Evolutionary conservation across 2,888 invertebrate genomes (phyloP), one percentile per base, ranked within the genome.

Genomic region (Rhamphomyia laevipes): DNA sequence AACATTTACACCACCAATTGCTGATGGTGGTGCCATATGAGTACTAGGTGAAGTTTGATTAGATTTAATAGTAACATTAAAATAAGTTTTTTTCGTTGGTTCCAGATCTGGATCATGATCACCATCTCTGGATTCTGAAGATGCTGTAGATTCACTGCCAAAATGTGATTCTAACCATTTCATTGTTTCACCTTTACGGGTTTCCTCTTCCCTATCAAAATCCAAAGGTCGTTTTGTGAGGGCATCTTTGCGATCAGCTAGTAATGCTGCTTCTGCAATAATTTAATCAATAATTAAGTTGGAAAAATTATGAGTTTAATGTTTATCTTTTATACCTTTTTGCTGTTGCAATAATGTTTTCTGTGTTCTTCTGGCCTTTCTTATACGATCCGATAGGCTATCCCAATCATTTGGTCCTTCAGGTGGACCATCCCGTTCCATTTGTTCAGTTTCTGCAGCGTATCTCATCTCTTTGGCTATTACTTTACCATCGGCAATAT

Each of bases 161-260:
- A 92, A 91, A 67, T 92, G 91, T 62, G 86, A 85, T 62, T 90
- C 90, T 47, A 91, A 74, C 91, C 91, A 91, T 71, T 89, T 89
- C 54, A 86, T 88, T 0, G 90, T 91, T 73, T 91, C 90, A 56
- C 84, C 83, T 68, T 90, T 90, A 52, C 90, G 78, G 7, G 89
- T 89, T 67, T 89, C 86, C 67, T 91, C 90, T 65, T 91, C 90
- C 61, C 86, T 81, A 63, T 89, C 88, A 61, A 88, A 84, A 69
- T 90, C 88, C 54, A 89, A 71, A 0, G 90, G 88, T 48, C 82
- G 81, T 64, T 84, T 84, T 37, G 86, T 84, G 60, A 88, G 73
- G 5, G 82, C 85, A 70, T 90, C 89, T 68, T 87, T 88, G 49
- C 88, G 78, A 57, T 84, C 84, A 53, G 76, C 74, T 58, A 68